phyloP scores from a whole-genome alignment of 1,140 invertebrate species.

The Tetraneura akinire region DNA sequence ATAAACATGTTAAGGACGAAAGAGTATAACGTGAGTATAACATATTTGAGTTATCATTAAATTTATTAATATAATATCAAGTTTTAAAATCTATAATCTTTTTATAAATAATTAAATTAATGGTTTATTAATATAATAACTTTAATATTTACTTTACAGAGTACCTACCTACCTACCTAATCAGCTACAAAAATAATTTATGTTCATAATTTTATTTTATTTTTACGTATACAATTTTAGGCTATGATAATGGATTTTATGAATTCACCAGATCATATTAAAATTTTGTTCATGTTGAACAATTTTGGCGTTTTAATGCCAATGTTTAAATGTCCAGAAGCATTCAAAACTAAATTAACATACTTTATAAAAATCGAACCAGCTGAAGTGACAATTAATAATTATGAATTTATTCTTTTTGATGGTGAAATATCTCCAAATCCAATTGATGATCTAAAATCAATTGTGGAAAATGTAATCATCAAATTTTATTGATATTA shows the following conservation, averaged over 20 bases:
- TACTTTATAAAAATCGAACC: conserved; percentile 58
- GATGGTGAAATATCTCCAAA: conserved; percentile 79
- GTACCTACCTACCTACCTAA: no score
- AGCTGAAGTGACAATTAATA: conserved; percentile 58
- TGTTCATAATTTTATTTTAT: not conserved
- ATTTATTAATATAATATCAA: no score
- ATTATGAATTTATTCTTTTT: conserved; percentile 62
- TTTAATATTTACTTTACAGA: no score
- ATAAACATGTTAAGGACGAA: conserved; percentile 76
- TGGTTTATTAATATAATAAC: no score
- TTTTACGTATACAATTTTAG: not conserved
- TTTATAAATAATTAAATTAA: no score
- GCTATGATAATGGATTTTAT: conserved; percentile 9
- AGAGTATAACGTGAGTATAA: conserved; percentile 63
- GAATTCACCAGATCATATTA: not conserved
- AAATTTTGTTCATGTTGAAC: not conserved
- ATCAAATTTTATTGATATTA: no score
- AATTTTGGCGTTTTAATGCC: not conserved
- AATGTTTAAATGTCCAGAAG: conserved; percentile 1
- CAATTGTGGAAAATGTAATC: conserved; percentile 76
- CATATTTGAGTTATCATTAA: no score
- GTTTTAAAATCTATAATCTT: no score
- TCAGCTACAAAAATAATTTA: no score
- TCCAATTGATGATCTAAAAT: conserved; percentile 75
- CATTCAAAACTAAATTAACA: not conserved